A percentile compares a stretch with the other conserved stretches of the same genome.
These are phyloP conservation scores for Conger conger DNA, from an alignment of 2,113 vertebrate genomes.

Conservation along the genomic window DNA sequence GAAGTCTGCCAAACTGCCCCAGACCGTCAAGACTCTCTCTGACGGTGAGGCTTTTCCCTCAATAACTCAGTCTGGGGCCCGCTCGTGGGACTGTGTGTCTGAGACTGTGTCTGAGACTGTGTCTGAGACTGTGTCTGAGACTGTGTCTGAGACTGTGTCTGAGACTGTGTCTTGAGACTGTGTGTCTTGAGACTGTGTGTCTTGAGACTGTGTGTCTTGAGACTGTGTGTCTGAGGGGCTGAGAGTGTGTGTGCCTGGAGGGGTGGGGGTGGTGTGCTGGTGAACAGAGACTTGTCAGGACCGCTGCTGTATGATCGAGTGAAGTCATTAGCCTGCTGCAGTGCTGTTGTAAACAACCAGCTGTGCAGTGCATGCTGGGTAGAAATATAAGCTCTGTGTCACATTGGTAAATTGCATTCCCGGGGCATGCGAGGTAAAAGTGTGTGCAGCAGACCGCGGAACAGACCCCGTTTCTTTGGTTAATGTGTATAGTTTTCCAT, in stretches of 20 bases:
- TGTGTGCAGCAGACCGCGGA: background rate
- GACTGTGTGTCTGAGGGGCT: no score
- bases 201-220: no score
- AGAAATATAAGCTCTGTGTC: background rate
- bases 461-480: background rate
- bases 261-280: background rate
- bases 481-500: no score
- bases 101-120: no score
- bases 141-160: no score
- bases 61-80: background rate
- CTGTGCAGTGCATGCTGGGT: background rate
- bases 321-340: background rate
- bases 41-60: slow-evolving; percentile 73
- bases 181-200: no score
- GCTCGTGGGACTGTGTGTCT: no score
- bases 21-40: slow-evolving; percentile 96
- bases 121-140: no score
- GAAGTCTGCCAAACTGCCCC: slow-evolving; percentile 97
- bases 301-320: background rate
- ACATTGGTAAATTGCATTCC: background rate
- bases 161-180: no score
- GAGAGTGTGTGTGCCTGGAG: no score
- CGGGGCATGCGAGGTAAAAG: background rate
- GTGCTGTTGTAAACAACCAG: background rate
- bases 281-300: background rate